Conservation (phyloP, 2,888 invertebrate species). For the Lycocerus yunnanus region DNA sequence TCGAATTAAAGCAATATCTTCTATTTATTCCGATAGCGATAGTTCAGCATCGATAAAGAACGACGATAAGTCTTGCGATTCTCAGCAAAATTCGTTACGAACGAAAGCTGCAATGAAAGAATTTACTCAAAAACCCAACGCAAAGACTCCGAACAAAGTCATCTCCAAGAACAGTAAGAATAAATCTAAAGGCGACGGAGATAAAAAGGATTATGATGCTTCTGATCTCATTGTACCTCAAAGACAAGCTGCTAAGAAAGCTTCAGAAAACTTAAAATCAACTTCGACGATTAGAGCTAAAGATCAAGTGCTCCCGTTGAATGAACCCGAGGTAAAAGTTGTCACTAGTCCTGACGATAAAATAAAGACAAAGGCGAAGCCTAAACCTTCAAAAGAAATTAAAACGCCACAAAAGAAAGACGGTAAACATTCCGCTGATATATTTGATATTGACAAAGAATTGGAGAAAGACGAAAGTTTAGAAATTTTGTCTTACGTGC, state of each 20-base stretch:
- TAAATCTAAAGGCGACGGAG: conserved; percentile 45
- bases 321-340: conserved; percentile 35
- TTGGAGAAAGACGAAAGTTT: conserved; percentile 62
- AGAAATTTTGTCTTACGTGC: conserved; percentile 79
- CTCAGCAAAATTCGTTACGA: conserved; percentile 69
- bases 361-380: conserved; percentile 40
- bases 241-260: conserved; percentile 88
- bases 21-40: conserved; percentile 85
- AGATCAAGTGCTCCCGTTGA: conserved; percentile 40
- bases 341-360: conserved; percentile 29
- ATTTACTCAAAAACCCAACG: conserved; percentile 62
- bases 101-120: conserved; percentile 88
- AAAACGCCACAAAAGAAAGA: conserved; percentile 55
- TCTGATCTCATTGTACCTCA: conserved; percentile 88
- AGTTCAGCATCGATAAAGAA: conserved; percentile 64
- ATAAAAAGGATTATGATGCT: conserved; percentile 63
- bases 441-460: conserved; percentile 67
- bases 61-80: conserved; percentile 67
- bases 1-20: conserved; percentile 63
- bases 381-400: conserved; percentile 34
- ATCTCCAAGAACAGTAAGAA: conserved; percentile 45
- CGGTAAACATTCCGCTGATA: conserved; percentile 44
- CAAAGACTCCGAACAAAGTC: conserved; percentile 44
- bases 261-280: conserved; percentile 82
- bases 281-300: conserved; percentile 59